Percentiles rank a stretch among this genome's conserved stretches.
These are phyloP conservation scores for Stenichneumon culpator DNA, from an alignment of 2,888 invertebrate genomes.

Conservation along the genomic window DNA sequence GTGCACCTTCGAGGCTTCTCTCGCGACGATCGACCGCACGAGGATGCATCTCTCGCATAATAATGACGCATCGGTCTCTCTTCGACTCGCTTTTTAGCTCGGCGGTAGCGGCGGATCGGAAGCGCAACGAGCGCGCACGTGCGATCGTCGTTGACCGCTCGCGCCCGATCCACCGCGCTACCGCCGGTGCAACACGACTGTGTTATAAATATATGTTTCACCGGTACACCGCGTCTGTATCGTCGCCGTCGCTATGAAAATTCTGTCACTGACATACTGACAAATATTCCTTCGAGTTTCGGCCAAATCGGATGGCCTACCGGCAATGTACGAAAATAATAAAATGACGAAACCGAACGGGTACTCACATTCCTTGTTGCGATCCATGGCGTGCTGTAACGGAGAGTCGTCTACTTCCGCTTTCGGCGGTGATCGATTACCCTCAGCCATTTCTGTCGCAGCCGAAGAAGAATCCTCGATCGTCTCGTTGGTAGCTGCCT, in stretches of 20 bases:
- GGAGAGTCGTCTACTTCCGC: slow-evolving; percentile 98
- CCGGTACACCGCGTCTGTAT: slow-evolving; percentile 13
- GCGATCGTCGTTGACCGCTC: slow-evolving; percentile 67
- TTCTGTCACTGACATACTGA: slow-evolving; percentile 45
- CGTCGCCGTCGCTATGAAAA: slow-evolving; percentile 23
- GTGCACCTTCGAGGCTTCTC: slow-evolving; percentile 42
- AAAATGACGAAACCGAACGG: slow-evolving; percentile 21
- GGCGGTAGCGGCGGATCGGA: slow-evolving; percentile 55
- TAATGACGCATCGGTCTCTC: slow-evolving; percentile 61
- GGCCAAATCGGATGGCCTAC: slow-evolving; percentile 3
- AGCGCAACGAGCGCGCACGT: slow-evolving; percentile 68
- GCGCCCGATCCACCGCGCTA: slow-evolving; percentile 51
- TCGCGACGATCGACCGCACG: slow-evolving; percentile 63
- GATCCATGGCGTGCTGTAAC: slow-evolving; percentile 96
- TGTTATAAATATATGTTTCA: background rate
- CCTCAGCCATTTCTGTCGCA: slow-evolving; percentile 82
- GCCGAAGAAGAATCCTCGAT: slow-evolving; percentile 63
- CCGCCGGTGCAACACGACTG: background rate
- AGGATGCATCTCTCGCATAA: slow-evolving; percentile 68
- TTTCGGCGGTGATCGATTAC: slow-evolving; percentile 92
- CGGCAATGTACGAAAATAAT: background rate
- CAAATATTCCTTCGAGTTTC: slow-evolving; percentile 27
- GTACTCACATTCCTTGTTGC: slow-evolving; percentile 98
- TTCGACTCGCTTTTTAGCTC: slow-evolving; percentile 31
- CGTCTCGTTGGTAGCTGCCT: slow-evolving; percentile 72